phyloP scores from a whole-genome alignment of 2,113 vertebrate species.

The Ardeotis arabs region DNA sequence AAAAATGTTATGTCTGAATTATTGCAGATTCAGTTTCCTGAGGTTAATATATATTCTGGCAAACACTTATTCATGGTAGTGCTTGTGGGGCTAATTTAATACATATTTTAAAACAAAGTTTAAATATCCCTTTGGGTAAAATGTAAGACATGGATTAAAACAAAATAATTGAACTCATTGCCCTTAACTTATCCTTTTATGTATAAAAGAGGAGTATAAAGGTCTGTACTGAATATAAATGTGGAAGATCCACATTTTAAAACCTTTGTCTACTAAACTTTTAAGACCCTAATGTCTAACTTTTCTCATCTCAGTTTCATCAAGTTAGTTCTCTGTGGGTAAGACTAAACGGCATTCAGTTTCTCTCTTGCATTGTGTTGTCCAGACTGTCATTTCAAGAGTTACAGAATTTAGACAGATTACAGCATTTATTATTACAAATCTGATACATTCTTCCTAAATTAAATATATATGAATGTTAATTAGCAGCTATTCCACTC shows the following conservation, averaged over 20 bases:
- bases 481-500: not conserved
- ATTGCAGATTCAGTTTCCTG: not conserved
- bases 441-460: not conserved
- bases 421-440: not conserved
- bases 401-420: not conserved
- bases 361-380: not conserved
- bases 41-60: not conserved
- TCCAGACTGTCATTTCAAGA: not conserved
- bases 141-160: conserved; percentile 19
- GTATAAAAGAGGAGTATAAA: not conserved
- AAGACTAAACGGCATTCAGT: not conserved
- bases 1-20: not conserved
- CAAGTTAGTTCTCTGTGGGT: not conserved
- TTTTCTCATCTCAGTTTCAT: not conserved
- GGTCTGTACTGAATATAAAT: not conserved
- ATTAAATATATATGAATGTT: not conserved
- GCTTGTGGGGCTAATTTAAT: not conserved
- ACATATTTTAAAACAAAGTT: conserved; percentile 38
- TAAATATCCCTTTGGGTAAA: conserved; percentile 50
- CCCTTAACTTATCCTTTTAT: conserved; percentile 25
- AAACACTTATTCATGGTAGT: not conserved
- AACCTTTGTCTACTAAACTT: not conserved
- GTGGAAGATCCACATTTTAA: not conserved
- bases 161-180: conserved; percentile 30
- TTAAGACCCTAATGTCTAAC: not conserved